Evolutionary conservation across 2,888 invertebrate genomes (phyloP).

Genomic region (Athalia circularis): DNA sequence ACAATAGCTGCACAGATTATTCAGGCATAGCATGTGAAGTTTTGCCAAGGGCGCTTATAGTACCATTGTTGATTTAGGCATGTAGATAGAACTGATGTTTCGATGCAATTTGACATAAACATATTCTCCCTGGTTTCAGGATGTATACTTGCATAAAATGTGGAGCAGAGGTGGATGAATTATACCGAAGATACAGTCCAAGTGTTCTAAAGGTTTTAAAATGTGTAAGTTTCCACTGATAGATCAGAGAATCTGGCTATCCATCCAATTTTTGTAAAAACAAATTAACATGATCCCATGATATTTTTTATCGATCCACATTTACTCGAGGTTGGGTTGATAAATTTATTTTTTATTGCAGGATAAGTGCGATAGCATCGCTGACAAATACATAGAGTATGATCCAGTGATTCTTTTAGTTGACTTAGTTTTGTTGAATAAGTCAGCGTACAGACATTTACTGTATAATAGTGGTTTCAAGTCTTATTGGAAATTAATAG

Average conservation of each 20-base stretch:
- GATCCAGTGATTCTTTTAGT: constrained; percentile 92
- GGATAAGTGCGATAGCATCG: constrained; percentile 84
- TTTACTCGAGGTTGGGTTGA: neutral
- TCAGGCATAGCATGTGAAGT: neutral
- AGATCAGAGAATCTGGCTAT: neutral
- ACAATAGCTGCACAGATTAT: no score
- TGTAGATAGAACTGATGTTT: neutral
- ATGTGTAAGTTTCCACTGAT: constrained; percentile 79
- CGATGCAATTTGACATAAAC: neutral
- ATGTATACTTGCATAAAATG: constrained; percentile 82
- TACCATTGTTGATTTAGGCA: neutral
- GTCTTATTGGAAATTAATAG: constrained; percentile 86
- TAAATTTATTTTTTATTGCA: constrained; percentile 72
- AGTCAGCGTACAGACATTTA: constrained; percentile 89
- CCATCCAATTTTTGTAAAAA: no score
- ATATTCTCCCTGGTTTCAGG: neutral
- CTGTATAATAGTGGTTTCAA: constrained; percentile 88
- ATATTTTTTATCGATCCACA: no score
- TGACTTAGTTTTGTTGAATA: constrained; percentile 88
- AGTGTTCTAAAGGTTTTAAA: constrained; percentile 83
- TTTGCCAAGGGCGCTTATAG: neutral
- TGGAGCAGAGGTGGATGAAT: constrained; percentile 78
- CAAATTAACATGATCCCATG: no score
- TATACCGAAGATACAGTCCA: constrained; percentile 83
- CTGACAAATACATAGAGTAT: constrained; percentile 94